Conservation (phyloP, 2,888 invertebrate genomes). For the Odiellus spinosus region DNA sequence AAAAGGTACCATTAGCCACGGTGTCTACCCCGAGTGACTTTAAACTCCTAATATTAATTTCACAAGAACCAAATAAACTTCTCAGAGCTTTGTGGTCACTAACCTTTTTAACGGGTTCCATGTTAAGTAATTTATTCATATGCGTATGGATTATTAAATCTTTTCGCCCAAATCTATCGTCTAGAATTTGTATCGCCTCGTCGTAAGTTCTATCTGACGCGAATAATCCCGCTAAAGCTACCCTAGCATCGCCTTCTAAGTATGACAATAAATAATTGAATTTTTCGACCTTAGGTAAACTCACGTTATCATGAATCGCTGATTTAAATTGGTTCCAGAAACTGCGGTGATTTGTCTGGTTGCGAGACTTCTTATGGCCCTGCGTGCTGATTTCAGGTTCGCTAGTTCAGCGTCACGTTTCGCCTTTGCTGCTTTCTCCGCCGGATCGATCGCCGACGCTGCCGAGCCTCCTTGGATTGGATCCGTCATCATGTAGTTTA, state of each 20-base stretch:
- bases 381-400: too few species aligned
- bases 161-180: constrained; percentile 1
- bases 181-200: neutral
- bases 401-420: too few species aligned
- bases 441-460: too few species aligned
- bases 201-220: constrained; percentile 3
- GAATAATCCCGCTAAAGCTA: neutral
- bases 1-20: neutral
- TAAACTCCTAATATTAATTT: constrained; percentile 1
- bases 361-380: too few species aligned
- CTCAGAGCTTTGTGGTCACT: neutral
- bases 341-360: too few species aligned
- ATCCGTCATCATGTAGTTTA: too few species aligned
- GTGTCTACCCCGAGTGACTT: neutral
- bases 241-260: neutral
- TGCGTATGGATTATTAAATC: neutral
- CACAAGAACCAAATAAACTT: constrained; percentile 2
- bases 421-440: too few species aligned
- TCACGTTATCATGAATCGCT: too few species aligned
- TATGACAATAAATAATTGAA: constrained; percentile 4
- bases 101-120: neutral
- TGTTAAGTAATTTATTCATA: neutral
- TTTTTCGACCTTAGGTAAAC: constrained; percentile 1
- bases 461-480: too few species aligned
- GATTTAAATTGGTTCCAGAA: too few species aligned